Base-by-base conservation (phyloP, 1,140 invertebrate genomes). In the Caenorhabditis inopinata region DNA sequence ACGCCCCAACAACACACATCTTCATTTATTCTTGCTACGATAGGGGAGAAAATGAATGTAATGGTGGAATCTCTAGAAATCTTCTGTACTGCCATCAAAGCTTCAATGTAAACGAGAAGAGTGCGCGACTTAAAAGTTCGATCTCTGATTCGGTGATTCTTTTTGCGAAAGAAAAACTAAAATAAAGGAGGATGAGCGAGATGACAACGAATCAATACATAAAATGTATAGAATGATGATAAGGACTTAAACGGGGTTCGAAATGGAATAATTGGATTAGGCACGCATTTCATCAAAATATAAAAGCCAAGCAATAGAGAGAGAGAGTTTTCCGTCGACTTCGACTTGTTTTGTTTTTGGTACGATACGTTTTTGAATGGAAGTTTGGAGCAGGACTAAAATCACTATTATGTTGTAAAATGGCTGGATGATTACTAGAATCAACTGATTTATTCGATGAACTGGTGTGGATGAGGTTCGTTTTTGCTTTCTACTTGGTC, bases 21-120 rank as follows among this genome's bases (percentile, higher is more conserved):
- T 68, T 68, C 58, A 68, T 68, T 68, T 68, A 68, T 68, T 68
- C 12, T 68, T 38, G n/a, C n/a, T n/a, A n/a, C n/a, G n/a, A 23
- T 11, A 11, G 35, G 35, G 11, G 14, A 32, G 35, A 32, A 32
- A 62, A 32, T 6, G 21, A 16, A n/a, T n/a, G n/a, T n/a, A n/a
- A n/a, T n/a, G n/a, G n/a, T n/a, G 11, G 48, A 51, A 6, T 23
- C 25, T 23, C 18, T 23, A 51, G 21, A 6, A 51, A 51, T 51
- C 11, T 29, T 58, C n/a, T 32, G n/a, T 32, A 32, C 32, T 14
- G n/a, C 18, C 51, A 58, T 58, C 14, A 21, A 2, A 14, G 6
- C 32, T 58, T 58, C 27, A 58, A 29, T 58, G 2, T 9, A 21
- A 32, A 32, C 7, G n/a, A 42, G n/a, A 68, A 21, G n/a, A 25